Evolutionary conservation across 2,797 vertebrate species (phyloP).

Genomic region (Zenarchopterus dispar): DNA sequence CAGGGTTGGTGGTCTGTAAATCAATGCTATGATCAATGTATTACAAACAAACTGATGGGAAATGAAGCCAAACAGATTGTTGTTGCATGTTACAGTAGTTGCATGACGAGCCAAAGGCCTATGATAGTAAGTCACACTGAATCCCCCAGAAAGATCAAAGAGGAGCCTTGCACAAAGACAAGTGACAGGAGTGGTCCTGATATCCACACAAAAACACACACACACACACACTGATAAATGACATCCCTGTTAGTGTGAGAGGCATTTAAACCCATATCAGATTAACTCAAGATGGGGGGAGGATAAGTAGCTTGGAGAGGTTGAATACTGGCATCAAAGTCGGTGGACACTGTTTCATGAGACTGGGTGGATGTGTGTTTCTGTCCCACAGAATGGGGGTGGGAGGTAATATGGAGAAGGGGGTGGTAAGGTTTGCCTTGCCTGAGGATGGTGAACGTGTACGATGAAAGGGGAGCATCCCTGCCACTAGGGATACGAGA

Average conservation of each 20-base stretch:
- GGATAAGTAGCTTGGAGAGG: slow-evolving; percentile 62
- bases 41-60: slow-evolving; percentile 47
- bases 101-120: slow-evolving; percentile 8
- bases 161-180: slow-evolving; percentile 1
- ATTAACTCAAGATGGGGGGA: slow-evolving; percentile 64
- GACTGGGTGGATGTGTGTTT: slow-evolving; percentile 1
- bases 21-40: slow-evolving; percentile 71
- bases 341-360: slow-evolving; percentile 21
- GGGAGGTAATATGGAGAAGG: slow-evolving; percentile 7
- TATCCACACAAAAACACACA: slow-evolving; percentile 13
- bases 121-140: neutral
- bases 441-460: slow-evolving; percentile 5
- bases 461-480: neutral
- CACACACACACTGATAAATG: slow-evolving; percentile 43
- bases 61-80: slow-evolving; percentile 42
- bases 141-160: neutral
- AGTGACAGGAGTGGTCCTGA: neutral
- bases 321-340: slow-evolving; percentile 51
- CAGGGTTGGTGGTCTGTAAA: slow-evolving; percentile 51
- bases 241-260: slow-evolving; percentile 60
- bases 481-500: neutral
- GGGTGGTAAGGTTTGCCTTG: neutral
- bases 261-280: slow-evolving; percentile 75
- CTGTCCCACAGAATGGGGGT: slow-evolving; percentile 1
- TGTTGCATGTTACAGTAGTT: slow-evolving; percentile 22